These are phyloP conservation scores for Perithous albicinctus DNA, from an alignment of 2,888 invertebrate genomes.

Conservation along the genomic window DNA sequence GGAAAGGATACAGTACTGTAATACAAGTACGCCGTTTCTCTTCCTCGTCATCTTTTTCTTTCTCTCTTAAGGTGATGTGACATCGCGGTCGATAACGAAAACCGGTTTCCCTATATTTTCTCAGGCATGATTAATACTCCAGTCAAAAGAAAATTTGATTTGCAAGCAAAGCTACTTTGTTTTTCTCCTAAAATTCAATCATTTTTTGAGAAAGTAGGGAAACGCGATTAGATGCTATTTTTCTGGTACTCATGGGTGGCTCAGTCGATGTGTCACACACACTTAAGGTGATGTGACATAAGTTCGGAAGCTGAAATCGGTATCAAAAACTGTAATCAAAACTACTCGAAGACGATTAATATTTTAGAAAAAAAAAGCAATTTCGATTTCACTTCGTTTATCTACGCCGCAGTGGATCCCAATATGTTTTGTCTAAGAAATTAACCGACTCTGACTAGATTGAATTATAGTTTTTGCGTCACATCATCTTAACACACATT, in stretches of 20 bases:
- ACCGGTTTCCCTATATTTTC: neutral
- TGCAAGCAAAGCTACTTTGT: neutral
- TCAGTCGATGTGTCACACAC: too few species aligned
- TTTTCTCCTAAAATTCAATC: neutral
- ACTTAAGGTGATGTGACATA: too few species aligned
- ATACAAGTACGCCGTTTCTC: conserved; percentile 9
- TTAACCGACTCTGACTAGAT: too few species aligned
- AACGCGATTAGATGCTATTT: neutral
- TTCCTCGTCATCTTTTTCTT: conserved; percentile 2
- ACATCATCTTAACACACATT: conserved; percentile 25
- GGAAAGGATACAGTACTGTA: conserved; percentile 32
- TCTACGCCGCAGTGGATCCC: too few species aligned
- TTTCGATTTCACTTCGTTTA: too few species aligned
- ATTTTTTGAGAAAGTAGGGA: neutral
- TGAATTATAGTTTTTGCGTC: too few species aligned
- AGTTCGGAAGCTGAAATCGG: too few species aligned
- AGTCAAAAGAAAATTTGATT: neutral
- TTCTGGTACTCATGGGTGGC: too few species aligned
- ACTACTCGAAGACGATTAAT: too few species aligned
- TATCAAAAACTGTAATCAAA: too few species aligned
- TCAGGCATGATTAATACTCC: neutral
- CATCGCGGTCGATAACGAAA: neutral
- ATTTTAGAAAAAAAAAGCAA: too few species aligned
- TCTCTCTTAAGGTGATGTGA: conserved; percentile 18
- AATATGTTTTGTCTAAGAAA: too few species aligned